Percentiles rank a stretch among this genome's conserved stretches.
phyloP scores from a whole-genome alignment of 1,140 invertebrate species.

The Thaumatotibia leucotreta region DNA sequence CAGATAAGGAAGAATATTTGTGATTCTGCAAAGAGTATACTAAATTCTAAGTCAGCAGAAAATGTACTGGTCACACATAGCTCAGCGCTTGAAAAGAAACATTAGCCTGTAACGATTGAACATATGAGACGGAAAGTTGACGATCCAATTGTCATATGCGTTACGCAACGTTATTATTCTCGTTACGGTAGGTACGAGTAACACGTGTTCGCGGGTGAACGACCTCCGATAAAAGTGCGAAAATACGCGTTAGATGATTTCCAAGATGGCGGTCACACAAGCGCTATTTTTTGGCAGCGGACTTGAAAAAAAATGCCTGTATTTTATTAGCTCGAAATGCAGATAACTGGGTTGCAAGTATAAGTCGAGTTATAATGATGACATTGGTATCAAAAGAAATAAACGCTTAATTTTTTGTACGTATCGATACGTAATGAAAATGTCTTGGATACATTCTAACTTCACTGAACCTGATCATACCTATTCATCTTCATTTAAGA shows the following conservation, averaged over 20 bases:
- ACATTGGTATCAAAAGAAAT: neutral
- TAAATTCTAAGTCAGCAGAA: too few relatives aligned
- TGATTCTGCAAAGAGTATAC: too few relatives aligned
- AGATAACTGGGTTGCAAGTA: neutral
- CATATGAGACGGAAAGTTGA: neutral
- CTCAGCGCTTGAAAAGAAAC: neutral
- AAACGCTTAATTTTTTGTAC: neutral
- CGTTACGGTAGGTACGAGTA: neutral
- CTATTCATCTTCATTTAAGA: too few relatives aligned
- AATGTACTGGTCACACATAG: too few relatives aligned
- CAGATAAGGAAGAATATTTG: too few relatives aligned
- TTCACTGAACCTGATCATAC: too few relatives aligned
- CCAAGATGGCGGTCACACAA: slow-evolving; percentile 1
- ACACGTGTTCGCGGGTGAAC: slow-evolving; percentile 1
- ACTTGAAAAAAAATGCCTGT: neutral
- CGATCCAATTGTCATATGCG: slow-evolving; percentile 1
- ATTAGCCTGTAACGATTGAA: neutral
- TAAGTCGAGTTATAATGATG: neutral
- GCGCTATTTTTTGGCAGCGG: neutral
- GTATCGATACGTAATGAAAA: too few relatives aligned
- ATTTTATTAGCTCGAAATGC: neutral
- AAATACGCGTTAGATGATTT: slow-evolving; percentile 5
- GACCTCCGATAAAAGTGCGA: slow-evolving; percentile 8
- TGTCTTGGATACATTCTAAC: too few relatives aligned
- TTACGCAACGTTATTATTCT: slow-evolving; percentile 12